Evolutionary conservation across 2,888 invertebrate species (phyloP).

Genomic region (Andrena flavipes): DNA sequence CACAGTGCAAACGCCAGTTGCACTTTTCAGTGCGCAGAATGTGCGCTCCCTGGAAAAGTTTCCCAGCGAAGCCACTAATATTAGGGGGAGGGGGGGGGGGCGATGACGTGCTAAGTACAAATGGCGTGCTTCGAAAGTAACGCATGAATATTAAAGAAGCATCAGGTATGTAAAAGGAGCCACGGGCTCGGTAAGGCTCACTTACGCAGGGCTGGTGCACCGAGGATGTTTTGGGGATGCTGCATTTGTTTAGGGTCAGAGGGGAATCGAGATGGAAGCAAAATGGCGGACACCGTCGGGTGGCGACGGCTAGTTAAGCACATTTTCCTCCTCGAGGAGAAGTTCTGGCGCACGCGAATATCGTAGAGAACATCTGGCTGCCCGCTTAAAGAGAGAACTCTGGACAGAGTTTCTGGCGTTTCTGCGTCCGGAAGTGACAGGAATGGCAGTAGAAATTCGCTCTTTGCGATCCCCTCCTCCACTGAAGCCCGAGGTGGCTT

Average conservation of each 20-base stretch:
- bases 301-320: constrained; percentile 76
- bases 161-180: background rate
- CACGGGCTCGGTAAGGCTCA: background rate
- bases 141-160: constrained; percentile 20
- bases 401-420: constrained; percentile 59
- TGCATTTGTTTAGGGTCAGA: constrained; percentile 64
- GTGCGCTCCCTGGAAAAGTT: too few relatives aligned
- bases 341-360: constrained; percentile 70
- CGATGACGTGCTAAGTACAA: too few relatives aligned
- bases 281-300: constrained; percentile 67
- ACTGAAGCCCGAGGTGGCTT: constrained; percentile 10
- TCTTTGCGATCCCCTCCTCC: constrained; percentile 50
- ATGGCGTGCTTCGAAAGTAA: background rate
- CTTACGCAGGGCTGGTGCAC: background rate
- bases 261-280: constrained; percentile 24
- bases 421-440: constrained; percentile 73
- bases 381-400: constrained; percentile 69
- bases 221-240: background rate
- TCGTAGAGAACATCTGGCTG: constrained; percentile 81
- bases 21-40: too few relatives aligned
- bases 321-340: constrained; percentile 72
- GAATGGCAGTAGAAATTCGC: constrained; percentile 70
- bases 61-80: too few relatives aligned
- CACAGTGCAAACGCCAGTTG: too few relatives aligned
- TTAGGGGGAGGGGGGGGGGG: too few relatives aligned